These are phyloP conservation scores for Julus scandinavius DNA, from an alignment of 2,888 invertebrate genomes.

Conservation along the genomic window DNA sequence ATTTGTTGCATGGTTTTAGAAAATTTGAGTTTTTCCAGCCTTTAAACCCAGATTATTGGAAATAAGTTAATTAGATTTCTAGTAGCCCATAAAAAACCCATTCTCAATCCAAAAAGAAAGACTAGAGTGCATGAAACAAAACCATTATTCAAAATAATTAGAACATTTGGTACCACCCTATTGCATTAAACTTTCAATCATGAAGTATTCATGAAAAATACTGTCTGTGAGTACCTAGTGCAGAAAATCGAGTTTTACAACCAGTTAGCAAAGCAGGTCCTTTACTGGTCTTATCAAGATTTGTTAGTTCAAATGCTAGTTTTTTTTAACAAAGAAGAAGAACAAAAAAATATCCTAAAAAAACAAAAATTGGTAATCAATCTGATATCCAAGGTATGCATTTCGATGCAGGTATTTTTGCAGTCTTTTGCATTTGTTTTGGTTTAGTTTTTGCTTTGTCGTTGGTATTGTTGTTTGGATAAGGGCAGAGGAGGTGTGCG, in stretches of 20 bases:
- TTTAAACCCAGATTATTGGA: not conserved
- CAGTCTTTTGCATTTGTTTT: slow-evolving; percentile 47
- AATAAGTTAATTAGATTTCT: not conserved
- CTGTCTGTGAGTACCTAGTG: not conserved
- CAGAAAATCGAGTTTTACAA: not conserved
- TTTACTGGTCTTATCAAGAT: slow-evolving; percentile 17
- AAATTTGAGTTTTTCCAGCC: not conserved
- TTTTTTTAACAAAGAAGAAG: not conserved
- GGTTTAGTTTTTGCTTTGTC: slow-evolving; percentile 49
- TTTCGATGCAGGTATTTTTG: slow-evolving; percentile 30
- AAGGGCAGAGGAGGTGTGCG: slow-evolving; percentile 54
- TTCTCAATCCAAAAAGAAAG: not conserved
- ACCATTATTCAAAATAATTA: not conserved
- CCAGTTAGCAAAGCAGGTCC: not conserved
- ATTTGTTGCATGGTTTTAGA: not conserved
- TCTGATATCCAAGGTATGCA: not conserved
- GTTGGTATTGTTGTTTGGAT: slow-evolving; percentile 52
- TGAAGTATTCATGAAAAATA: not conserved
- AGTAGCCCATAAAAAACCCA: not conserved
- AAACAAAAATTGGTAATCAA: not conserved
- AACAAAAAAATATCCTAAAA: not conserved
- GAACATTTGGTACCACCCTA: not conserved
- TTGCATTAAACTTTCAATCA: not conserved
- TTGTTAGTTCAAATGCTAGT: not conserved
- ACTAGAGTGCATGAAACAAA: not conserved